Base-by-base conservation (phyloP, 1,140 invertebrate genomes). In the Euwallacea fornicatus region DNA sequence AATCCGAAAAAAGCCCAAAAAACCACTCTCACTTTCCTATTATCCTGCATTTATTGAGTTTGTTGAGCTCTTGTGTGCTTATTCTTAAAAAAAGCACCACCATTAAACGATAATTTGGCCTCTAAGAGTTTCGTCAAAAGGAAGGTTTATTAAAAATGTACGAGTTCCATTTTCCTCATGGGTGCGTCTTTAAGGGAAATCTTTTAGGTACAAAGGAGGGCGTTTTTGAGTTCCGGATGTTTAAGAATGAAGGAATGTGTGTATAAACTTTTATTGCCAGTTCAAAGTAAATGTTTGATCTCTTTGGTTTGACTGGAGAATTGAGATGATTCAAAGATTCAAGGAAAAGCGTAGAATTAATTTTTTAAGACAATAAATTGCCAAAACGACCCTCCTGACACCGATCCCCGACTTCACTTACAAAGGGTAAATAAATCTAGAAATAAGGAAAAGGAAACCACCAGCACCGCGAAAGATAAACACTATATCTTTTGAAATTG, bases 401-500 rank as follows among this genome's bases (percentile, higher is more conserved):
- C 21, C 21, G 43, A 50, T 53, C 21, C 61, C 47, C 69, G 62
- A 61, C 50, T 64, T n/a, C 33, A 71, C 61, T 71, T 71, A 71
- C 61, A 64, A 71, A 71, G 69, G 55, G 60, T 64, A 71, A 71
- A 71, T 65, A 71, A 71, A 64, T 71, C 61, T 58, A 13, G 60
- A 61, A 71, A 71, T 71, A 59, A 65, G 53, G 61, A 71, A 71
- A 71, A 56, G 61, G 69, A 71, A 64, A 71, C 61, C 61, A 33
- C 11, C 60, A 41, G 42, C 61, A 64, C 69, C 69, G 69, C 69
- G 53, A 64, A 71, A 71, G 69, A 71, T 71, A 71, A 71, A 71
- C 69, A 71, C 50, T 71, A 71, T 64, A 71, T 71, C 69, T 71
- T 71, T 61, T 43, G 60, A 65, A 71, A 71, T 71, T 71, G 69